Evolutionary conservation across 1,140 invertebrate genomes (phyloP).

Genomic region (Bombus pascuorum): DNA sequence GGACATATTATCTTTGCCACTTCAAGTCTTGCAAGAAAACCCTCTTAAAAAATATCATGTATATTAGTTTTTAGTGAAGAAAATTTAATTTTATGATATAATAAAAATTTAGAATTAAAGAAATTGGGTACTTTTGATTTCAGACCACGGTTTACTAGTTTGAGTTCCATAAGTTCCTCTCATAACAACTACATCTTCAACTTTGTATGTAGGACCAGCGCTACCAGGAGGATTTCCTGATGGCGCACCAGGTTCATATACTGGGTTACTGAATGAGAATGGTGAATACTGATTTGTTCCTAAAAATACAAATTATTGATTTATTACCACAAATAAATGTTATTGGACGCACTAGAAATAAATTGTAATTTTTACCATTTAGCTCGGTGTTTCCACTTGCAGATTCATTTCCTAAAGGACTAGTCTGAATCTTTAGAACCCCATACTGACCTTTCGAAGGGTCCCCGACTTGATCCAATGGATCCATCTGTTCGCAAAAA

Average conservation of each 20-base stretch:
- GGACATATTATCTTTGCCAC: constrained; percentile 92
- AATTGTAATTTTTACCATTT: constrained; percentile 65
- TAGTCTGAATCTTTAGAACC: constrained; percentile 84
- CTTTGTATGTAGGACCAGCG: constrained; percentile 88
- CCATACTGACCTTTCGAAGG: constrained; percentile 83
- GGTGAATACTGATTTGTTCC: constrained; percentile 82
- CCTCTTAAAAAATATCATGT: constrained; percentile 81
- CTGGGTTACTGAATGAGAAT: constrained; percentile 90
- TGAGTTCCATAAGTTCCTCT: constrained; percentile 83
- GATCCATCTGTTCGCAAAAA: constrained; percentile 81
- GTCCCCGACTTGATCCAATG: constrained; percentile 82
- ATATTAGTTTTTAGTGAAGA: background rate
- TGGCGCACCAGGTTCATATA: constrained; percentile 87
- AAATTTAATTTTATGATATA: background rate
- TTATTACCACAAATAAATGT: background rate
- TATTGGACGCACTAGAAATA: background rate
- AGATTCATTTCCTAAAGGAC: constrained; percentile 79
- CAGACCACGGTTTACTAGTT: constrained; percentile 83
- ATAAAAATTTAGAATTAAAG: background rate
- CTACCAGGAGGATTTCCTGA: constrained; percentile 82
- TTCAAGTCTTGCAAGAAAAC: constrained; percentile 87
- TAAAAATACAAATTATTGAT: constrained; percentile 30
- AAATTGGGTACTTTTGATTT: constrained; percentile 84
- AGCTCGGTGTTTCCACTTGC: constrained; percentile 70
- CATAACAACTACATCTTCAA: constrained; percentile 90